phyloP scores from a whole-genome alignment of 2,888 invertebrate species.

The Nysson spinosus region DNA sequence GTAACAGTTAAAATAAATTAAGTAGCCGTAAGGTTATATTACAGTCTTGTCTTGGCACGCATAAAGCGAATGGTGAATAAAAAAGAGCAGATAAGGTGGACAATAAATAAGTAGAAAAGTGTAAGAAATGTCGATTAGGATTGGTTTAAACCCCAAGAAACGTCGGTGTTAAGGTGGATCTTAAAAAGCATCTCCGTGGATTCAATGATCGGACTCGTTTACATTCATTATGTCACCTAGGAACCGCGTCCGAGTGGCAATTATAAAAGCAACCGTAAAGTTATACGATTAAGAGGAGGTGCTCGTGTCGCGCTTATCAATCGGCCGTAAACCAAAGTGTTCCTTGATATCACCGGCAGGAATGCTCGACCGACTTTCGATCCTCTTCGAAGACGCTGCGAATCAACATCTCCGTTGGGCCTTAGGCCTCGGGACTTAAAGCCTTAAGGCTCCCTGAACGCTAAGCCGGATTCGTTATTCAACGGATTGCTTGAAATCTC shows the following conservation, averaged over 20 bases:
- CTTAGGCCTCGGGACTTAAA: background rate
- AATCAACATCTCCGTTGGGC: background rate
- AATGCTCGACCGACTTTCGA: conserved; percentile 27
- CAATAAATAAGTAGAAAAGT: no score
- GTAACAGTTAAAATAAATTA: no score
- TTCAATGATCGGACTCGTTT: conserved; percentile 16
- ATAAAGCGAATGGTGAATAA: no score
- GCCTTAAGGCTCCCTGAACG: background rate
- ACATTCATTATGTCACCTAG: conserved; percentile 43
- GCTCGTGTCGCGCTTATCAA: conserved; percentile 54
- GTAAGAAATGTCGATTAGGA: no score
- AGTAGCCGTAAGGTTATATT: no score
- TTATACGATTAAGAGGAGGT: conserved; percentile 47
- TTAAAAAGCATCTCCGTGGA: background rate
- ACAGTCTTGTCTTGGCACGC: no score
- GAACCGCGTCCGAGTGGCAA: conserved; percentile 49
- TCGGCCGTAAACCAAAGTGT: conserved; percentile 52
- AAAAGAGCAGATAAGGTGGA: no score
- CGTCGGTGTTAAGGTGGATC: background rate
- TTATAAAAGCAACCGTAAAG: conserved; percentile 57
- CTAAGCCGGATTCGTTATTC: conserved; percentile 16
- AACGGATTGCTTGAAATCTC: conserved; percentile 8
- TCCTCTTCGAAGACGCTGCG: conserved; percentile 12
- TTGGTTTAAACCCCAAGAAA: no score
- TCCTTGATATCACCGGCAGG: conserved; percentile 46